These are phyloP conservation scores for Eupleurogrammus muticus DNA, from an alignment of 2,797 vertebrate genomes.

Conservation along the genomic window DNA sequence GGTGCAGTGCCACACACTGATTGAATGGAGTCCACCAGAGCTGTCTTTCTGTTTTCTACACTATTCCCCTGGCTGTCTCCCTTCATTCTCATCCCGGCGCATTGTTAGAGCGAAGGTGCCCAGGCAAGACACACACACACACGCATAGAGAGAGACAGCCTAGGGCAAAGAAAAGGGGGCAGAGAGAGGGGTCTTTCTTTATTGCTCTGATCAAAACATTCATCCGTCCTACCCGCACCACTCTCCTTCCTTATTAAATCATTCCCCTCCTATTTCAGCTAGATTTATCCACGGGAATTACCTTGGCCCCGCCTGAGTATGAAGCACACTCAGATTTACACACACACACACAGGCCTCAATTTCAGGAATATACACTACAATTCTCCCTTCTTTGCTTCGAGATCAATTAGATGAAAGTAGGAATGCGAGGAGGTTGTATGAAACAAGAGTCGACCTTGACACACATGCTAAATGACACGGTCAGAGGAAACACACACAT, in stretches of 20 bases:
- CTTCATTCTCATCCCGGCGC: constrained; percentile 75
- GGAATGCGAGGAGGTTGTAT: constrained; percentile 30
- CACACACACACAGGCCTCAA: constrained; percentile 30
- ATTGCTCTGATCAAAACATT: constrained; percentile 82
- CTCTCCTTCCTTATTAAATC: constrained; percentile 76
- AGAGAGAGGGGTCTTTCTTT: constrained; percentile 68
- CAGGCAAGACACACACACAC: constrained; percentile 32
- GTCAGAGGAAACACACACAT: constrained; percentile 22
- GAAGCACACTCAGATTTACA: constrained; percentile 14
- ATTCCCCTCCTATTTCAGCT: constrained; percentile 66
- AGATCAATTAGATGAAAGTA: constrained; percentile 56
- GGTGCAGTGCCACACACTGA: constrained; percentile 61
- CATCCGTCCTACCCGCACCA: constrained; percentile 66
- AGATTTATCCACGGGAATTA: constrained; percentile 70
- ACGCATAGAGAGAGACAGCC: constrained; percentile 49
- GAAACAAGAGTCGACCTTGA: constrained; percentile 54
- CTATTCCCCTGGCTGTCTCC: constrained; percentile 80
- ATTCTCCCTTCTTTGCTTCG: constrained; percentile 13
- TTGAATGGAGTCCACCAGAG: constrained; percentile 78
- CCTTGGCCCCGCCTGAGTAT: constrained; percentile 36
- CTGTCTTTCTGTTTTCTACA: constrained; percentile 74
- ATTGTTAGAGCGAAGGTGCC: constrained; percentile 70
- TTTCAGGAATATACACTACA: constrained; percentile 23
- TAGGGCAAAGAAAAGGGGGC: constrained; percentile 59
- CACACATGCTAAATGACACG: constrained; percentile 9